These are phyloP conservation scores for Pygoscelis antarcticus DNA, from an alignment of 2,113 vertebrate species.

Conservation along the genomic window DNA sequence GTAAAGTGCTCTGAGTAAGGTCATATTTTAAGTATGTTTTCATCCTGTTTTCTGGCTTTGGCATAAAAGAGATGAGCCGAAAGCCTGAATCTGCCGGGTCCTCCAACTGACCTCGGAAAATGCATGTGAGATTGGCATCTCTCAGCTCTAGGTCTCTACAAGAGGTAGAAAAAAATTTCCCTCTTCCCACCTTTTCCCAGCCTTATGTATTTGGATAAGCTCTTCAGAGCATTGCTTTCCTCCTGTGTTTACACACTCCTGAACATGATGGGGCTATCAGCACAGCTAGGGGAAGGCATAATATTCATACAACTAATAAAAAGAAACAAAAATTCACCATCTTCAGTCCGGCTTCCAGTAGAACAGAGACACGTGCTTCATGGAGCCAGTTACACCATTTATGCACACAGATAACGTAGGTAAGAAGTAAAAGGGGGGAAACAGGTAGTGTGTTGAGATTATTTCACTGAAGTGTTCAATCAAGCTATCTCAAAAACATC, in stretches of 20 bases:
- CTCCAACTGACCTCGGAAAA: neutral
- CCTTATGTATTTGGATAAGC: neutral
- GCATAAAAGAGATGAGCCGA: neutral
- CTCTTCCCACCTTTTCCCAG: neutral
- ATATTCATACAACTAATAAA: neutral
- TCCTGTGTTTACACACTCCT: neutral
- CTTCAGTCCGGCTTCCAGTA: neutral
- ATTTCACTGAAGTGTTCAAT: neutral
- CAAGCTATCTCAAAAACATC: neutral
- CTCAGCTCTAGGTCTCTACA: neutral
- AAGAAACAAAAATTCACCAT: neutral
- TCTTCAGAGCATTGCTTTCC: neutral
- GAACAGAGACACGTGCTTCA: neutral
- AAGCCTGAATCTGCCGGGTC: neutral
- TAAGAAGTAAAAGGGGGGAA: neutral
- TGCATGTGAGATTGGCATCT: fast-evolving
- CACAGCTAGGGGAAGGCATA: neutral
- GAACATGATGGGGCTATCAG: neutral
- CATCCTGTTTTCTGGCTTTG: neutral
- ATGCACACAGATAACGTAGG: neutral
- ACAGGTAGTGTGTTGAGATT: neutral
- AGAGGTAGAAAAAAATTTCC: neutral
- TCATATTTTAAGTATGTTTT: neutral
- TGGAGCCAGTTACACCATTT: neutral
- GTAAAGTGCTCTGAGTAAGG: neutral